Percentiles rank a stretch among this genome's conserved stretches.
phyloP scores from a whole-genome alignment of 2,888 invertebrate genomes.

The Gibbula magus region DNA sequence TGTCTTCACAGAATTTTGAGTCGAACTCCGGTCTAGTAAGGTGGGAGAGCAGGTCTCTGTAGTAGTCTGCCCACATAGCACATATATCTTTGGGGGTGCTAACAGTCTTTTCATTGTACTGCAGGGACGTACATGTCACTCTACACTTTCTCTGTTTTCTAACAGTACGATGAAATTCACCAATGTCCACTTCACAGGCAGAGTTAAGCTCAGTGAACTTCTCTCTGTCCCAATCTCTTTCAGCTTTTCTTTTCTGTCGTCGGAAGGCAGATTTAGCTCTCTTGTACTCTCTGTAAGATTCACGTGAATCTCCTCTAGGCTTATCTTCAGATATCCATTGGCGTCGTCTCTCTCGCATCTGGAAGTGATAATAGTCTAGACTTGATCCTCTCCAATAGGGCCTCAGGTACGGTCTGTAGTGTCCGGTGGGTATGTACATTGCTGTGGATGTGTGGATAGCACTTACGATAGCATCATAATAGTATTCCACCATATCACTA shows the following conservation, averaged over 20 bases:
- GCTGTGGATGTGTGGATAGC: not conserved
- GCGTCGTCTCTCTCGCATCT: not conserved
- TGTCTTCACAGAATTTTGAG: no score
- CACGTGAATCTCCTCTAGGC: no score
- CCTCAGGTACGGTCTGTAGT: slow-evolving; percentile 4
- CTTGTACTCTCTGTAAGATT: not conserved
- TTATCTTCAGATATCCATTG: not conserved
- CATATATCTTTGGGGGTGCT: no score
- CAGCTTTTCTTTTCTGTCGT: not conserved
- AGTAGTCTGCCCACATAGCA: no score
- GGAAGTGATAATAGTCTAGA: not conserved
- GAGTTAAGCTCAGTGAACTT: not conserved
- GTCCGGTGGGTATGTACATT: not conserved
- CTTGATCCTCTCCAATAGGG: no score
- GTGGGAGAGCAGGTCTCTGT: no score
- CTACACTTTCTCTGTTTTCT: not conserved
- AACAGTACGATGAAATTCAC: no score
- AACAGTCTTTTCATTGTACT: not conserved
- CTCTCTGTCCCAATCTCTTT: not conserved
- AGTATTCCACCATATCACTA: not conserved
- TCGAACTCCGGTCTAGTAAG: no score
- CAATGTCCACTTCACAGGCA: not conserved
- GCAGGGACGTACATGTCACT: not conserved
- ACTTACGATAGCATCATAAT: not conserved
- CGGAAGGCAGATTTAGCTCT: not conserved